phyloP scores from a whole-genome alignment of 2,113 vertebrate species.

The Arothron firmamentum region DNA sequence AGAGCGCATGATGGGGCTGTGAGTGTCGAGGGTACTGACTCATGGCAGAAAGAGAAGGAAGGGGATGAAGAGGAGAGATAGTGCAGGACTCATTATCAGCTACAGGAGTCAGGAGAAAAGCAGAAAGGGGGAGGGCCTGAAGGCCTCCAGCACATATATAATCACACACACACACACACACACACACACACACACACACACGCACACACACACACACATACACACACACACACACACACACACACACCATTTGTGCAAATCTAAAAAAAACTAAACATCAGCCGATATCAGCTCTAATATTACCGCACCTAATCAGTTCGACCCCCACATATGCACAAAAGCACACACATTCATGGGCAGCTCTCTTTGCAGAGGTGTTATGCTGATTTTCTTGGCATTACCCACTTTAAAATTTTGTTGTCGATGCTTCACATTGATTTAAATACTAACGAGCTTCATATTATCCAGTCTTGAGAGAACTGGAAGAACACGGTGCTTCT shows the following conservation, averaged over 20 bases:
- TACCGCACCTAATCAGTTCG: too few relatives aligned
- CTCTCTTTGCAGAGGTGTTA: too few relatives aligned
- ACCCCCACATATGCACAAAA: too few relatives aligned
- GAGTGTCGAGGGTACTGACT: conserved; percentile 15
- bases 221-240: neutral
- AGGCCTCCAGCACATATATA: conserved; percentile 4
- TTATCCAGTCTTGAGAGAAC: too few relatives aligned
- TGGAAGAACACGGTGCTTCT: too few relatives aligned
- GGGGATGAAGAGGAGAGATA: conserved; percentile 55
- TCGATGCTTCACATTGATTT: too few relatives aligned
- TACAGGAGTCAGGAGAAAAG: conserved; percentile 44
- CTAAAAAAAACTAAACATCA: too few relatives aligned
- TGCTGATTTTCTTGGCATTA: too few relatives aligned
- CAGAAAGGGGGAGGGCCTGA: conserved; percentile 29
- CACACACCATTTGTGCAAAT: neutral
- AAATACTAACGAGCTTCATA: too few relatives aligned
- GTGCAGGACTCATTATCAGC: conserved; percentile 47
- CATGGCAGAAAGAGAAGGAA: conserved; percentile 23
- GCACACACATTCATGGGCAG: too few relatives aligned
- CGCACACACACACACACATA: neutral
- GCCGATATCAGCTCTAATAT: too few relatives aligned
- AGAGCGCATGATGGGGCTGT: neutral
- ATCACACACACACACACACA: neutral
- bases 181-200: neutral
- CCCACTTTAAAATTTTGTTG: too few relatives aligned